These are phyloP conservation scores for Athene cunicularia DNA, from an alignment of 2,113 vertebrate species.

Conservation along the genomic window DNA sequence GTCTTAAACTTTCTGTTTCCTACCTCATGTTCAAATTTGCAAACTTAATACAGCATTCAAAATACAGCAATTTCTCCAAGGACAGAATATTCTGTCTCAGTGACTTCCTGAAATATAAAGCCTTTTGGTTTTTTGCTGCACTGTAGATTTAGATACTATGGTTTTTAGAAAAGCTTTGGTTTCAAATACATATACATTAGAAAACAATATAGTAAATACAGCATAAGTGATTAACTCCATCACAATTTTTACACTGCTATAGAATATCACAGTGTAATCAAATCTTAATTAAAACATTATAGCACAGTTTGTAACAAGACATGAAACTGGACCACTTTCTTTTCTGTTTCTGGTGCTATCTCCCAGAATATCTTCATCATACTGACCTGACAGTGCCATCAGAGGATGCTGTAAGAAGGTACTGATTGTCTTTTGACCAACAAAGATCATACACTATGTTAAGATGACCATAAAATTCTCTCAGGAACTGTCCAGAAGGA, in stretches of 20 bases:
- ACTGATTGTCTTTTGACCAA: conserved; percentile 89
- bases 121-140: background rate
- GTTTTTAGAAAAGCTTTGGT: background rate
- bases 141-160: background rate
- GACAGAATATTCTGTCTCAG: background rate
- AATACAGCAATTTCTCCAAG: background rate
- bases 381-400: conserved; percentile 94
- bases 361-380: background rate
- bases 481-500: conserved; percentile 89
- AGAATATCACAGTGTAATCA: background rate
- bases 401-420: conserved; percentile 91
- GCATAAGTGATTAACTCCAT: background rate
- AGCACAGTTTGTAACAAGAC: background rate
- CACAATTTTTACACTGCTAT: background rate
- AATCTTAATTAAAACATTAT: background rate
- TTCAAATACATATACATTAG: background rate
- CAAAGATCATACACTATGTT: conserved; percentile 96
- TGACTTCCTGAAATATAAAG: background rate
- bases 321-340: background rate
- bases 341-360: background rate
- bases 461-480: conserved; percentile 91
- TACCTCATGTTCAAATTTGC: background rate
- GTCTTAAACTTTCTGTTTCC: background rate
- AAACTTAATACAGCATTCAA: background rate
- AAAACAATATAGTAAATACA: background rate